Evolutionary conservation across 2,113 vertebrate genomes (phyloP).

Genomic region (Melanostigma gelatinosum): DNA sequence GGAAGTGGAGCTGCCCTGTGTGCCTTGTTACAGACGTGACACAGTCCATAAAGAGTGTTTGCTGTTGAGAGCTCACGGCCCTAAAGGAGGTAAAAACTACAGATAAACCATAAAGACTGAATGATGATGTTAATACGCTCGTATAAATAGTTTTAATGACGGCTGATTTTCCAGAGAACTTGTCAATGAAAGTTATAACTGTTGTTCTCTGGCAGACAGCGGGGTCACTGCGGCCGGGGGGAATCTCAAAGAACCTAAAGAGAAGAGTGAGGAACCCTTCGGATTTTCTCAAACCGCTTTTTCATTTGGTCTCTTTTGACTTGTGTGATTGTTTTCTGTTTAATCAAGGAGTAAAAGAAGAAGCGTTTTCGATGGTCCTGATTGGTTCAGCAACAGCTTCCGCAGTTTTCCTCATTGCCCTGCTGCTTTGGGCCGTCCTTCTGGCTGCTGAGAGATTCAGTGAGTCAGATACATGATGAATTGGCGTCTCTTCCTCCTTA

Average conservation of each 20-base stretch:
- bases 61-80: slow-evolving; percentile 5
- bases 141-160: slow-evolving; percentile 4
- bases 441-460: slow-evolving; percentile 63
- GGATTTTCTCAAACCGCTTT: background rate
- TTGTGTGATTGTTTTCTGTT: background rate
- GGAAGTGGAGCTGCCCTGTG: slow-evolving; percentile 61
- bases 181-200: slow-evolving; percentile 6
- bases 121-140: slow-evolving; percentile 2
- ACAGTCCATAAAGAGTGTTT: slow-evolving; percentile 63
- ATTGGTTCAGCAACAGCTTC: slow-evolving; percentile 64
- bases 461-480: slow-evolving; percentile 37
- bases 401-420: slow-evolving; percentile 53
- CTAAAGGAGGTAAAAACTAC: slow-evolving; percentile 39
- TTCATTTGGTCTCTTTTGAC: slow-evolving; percentile 4
- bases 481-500: background rate
- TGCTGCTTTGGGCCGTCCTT: slow-evolving; percentile 70
- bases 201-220: slow-evolving; percentile 41
- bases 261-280: slow-evolving; percentile 40
- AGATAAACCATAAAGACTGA: background rate
- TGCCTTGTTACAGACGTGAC: slow-evolving; percentile 56
- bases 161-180: slow-evolving; percentile 1
- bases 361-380: slow-evolving; percentile 45
- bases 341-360: slow-evolving; percentile 46
- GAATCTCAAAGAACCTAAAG: slow-evolving; percentile 17
- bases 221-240: background rate